phyloP scores from a whole-genome alignment of 2,888 invertebrate genomes.

The Epistrophe grossulariae region DNA sequence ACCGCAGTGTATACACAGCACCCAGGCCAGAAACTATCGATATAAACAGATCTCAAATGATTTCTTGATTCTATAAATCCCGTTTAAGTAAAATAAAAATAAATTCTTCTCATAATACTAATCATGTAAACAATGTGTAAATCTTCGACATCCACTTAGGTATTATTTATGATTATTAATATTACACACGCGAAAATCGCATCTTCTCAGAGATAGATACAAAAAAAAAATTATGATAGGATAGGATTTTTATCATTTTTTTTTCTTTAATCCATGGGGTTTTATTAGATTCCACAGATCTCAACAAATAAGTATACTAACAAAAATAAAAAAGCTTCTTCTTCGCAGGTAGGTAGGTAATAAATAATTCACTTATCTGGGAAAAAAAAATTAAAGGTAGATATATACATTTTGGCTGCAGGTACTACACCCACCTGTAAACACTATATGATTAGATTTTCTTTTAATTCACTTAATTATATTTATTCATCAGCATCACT shows the following conservation, averaged over 20 bases:
- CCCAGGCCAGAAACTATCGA: neutral
- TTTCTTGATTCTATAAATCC: slow-evolving; percentile 13
- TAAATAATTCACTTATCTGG: slow-evolving; percentile 54
- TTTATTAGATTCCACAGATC: slow-evolving; percentile 50
- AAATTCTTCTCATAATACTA: slow-evolving; percentile 40
- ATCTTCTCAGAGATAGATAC: neutral
- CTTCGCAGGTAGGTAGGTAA: slow-evolving; percentile 3
- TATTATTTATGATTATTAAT: slow-evolving; percentile 4
- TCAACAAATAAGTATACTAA: slow-evolving; percentile 55
- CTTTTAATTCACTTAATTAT: slow-evolving; percentile 34
- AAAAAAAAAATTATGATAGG: neutral
- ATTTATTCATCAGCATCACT: slow-evolving; percentile 44
- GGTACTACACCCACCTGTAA: slow-evolving; percentile 68
- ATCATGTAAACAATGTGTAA: slow-evolving; percentile 65
- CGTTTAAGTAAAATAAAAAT: slow-evolving; percentile 48
- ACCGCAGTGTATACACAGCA: slow-evolving; percentile 34
- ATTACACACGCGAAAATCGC: slow-evolving; percentile 51
- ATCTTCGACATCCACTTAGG: slow-evolving; percentile 36
- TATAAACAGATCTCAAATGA: slow-evolving; percentile 45
- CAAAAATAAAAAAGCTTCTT: slow-evolving; percentile 69
- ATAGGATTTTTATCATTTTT: slow-evolving; percentile 10
- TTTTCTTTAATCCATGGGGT: neutral
- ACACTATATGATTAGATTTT: slow-evolving; percentile 33
- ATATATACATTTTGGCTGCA: slow-evolving; percentile 11
- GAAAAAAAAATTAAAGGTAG: slow-evolving; percentile 16